Evolutionary conservation across 2,888 invertebrate species (phyloP).

Genomic region (Dicycla oo): DNA sequence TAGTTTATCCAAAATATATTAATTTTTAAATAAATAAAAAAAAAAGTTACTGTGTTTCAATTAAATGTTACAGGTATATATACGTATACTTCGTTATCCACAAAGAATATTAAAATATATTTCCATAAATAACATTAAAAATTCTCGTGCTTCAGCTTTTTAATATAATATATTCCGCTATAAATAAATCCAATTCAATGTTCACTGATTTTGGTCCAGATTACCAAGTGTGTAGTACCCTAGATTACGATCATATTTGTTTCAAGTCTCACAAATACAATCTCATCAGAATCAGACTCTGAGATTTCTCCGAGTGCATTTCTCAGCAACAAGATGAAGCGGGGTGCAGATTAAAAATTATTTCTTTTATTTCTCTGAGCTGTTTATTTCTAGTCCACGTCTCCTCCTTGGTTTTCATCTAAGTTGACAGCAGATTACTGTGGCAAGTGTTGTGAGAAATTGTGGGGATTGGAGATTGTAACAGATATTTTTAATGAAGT

Average conservation of each 20-base stretch:
- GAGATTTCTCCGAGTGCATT: conserved; percentile 53
- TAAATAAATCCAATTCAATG: neutral
- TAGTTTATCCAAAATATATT: too few relatives aligned
- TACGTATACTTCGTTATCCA: neutral
- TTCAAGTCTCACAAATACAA: conserved; percentile 11
- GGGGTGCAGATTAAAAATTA: conserved; percentile 71
- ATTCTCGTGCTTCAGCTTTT: too few relatives aligned
- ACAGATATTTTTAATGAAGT: conserved; percentile 45
- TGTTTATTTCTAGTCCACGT: conserved; percentile 46
- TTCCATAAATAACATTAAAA: neutral
- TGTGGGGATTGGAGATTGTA: conserved; percentile 28
- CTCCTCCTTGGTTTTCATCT: conserved; percentile 38
- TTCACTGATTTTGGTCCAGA: neutral
- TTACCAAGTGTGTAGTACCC: neutral
- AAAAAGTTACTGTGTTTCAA: too few relatives aligned
- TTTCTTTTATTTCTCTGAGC: conserved; percentile 60
- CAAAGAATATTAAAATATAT: neutral
- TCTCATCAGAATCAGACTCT: conserved; percentile 49
- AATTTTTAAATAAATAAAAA: too few relatives aligned
- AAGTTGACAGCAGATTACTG: conserved; percentile 49
- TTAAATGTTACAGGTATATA: neutral
- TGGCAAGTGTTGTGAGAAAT: conserved; percentile 44
- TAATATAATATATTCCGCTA: too few relatives aligned
- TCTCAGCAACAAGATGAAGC: conserved; percentile 64
- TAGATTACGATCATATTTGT: neutral